Base-by-base conservation (phyloP, 2,113 vertebrate species). In the Onychostoma macrolepis region DNA sequence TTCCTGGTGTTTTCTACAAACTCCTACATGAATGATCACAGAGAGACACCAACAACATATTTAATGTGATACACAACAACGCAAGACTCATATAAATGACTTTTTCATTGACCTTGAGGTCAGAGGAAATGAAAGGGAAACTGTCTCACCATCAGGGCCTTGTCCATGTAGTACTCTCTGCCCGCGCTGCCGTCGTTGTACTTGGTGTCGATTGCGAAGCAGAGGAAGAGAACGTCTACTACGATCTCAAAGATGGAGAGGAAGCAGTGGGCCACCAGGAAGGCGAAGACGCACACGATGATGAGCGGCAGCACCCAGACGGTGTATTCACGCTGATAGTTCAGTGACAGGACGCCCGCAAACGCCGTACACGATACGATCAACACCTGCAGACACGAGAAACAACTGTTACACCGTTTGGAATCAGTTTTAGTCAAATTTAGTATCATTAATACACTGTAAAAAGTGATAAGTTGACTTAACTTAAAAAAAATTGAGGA, bases 161-260 rank as follows among this genome's bases (percentile, higher is more conserved):
- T 99, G 93, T 99, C 98, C 98, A 99, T 99, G 95, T 97, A 99
- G 94, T 96, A 99, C 90, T 99, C 97, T 69, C 93, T 94, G 9
- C 98, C 98, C 28, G 96, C 96, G 86, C 97, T 98, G 91, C 98
- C 98, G 78, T 99, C 97, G 81, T 99, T 99, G 91, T 98, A 96
- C 93, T 99, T 99, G 87, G 96, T 95, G 93, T 99, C 98, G 87
- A 99, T 93, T 84, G 98, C 98, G 90, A 99, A 99, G 95, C 98
- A 99, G 89, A 99, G 97, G 95, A 99, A 99, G 76, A 99, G 96
- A 28, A 97, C 98, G 89, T 99, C 98, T 81, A 99, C 98, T 86
- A 99, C 98, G 89, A 97, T 99, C 96, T 99, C 98, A 81, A 97
- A 99, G 90, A 99, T 97, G 58, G 98, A 99, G 79, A 99, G 97